A percentile compares a stretch with the other conserved stretches of the same genome.
These are phyloP conservation scores for Cyclophora punctaria DNA, from an alignment of 2,888 invertebrate genomes.

Conservation along the genomic window DNA sequence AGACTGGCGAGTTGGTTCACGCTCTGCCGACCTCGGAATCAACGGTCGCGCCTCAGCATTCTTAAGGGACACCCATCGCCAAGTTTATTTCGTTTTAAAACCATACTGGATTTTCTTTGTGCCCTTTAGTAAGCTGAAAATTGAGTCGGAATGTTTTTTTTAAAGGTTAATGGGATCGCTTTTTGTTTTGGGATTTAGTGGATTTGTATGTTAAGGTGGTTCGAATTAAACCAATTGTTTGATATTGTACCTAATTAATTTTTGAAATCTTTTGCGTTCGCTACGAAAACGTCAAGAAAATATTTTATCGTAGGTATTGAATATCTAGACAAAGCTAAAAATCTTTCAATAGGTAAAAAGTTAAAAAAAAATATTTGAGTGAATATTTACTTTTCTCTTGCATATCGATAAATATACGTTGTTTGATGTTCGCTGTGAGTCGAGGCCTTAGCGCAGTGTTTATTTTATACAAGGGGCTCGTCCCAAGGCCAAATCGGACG, in stretches of 20 bases:
- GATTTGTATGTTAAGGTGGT: too few species aligned
- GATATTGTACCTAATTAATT: too few species aligned
- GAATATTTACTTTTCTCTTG: slow-evolving; percentile 7
- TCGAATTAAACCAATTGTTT: too few species aligned
- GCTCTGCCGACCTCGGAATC: slow-evolving; percentile 58
- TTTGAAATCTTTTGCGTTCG: too few species aligned
- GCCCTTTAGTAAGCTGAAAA: not conserved
- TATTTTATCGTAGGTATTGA: too few species aligned
- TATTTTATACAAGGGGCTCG: slow-evolving; percentile 12
- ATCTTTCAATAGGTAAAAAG: not conserved
- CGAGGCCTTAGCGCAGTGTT: slow-evolving; percentile 10
- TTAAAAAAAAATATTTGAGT: too few species aligned
- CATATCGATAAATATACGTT: slow-evolving; percentile 6
- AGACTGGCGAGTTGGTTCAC: slow-evolving; percentile 34
- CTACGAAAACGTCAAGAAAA: too few species aligned
- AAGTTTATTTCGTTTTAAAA: slow-evolving; percentile 14
- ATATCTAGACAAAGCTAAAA: not conserved
- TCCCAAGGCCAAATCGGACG: slow-evolving; percentile 15
- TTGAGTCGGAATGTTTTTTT: not conserved
- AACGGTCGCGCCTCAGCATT: slow-evolving; percentile 44
- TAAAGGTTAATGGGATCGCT: too few species aligned
- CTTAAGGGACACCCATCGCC: slow-evolving; percentile 22
- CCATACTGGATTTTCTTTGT: slow-evolving; percentile 1
- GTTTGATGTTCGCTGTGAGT: slow-evolving; percentile 6
- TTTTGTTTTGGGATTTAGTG: too few species aligned